Evolutionary conservation across 2,888 invertebrate genomes (phyloP).

Genomic region (Hydriomena furcata): DNA sequence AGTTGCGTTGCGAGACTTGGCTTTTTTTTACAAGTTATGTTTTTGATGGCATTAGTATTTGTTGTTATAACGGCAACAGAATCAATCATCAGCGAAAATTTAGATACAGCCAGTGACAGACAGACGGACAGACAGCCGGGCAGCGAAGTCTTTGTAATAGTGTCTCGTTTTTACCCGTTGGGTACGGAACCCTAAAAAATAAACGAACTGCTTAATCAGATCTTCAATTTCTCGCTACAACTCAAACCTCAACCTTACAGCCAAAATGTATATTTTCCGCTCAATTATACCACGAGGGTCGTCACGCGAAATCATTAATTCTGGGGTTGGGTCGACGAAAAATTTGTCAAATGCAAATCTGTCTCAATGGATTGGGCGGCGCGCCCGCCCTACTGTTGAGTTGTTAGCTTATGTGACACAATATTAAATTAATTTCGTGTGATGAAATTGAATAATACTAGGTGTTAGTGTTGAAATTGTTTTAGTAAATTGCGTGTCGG

Average conservation of each 20-base stretch:
- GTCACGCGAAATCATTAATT: slow-evolving; percentile 59
- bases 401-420: slow-evolving; percentile 21
- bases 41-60: too few relatives aligned
- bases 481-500: not conserved
- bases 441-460: slow-evolving; percentile 3
- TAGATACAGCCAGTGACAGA: too few relatives aligned
- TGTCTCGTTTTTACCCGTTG: too few relatives aligned
- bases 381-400: slow-evolving; percentile 25
- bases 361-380: slow-evolving; percentile 37
- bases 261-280: slow-evolving; percentile 56
- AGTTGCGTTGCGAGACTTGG: too few relatives aligned
- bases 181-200: too few relatives aligned
- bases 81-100: too few relatives aligned
- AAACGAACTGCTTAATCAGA: too few relatives aligned
- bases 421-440: slow-evolving; percentile 17
- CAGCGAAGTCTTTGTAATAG: too few relatives aligned
- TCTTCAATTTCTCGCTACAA: slow-evolving; percentile 25
- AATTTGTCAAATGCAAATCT: slow-evolving; percentile 56
- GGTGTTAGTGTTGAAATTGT: not conserved
- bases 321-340: slow-evolving; percentile 45
- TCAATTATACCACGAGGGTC: slow-evolving; percentile 52
- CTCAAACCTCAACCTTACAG: slow-evolving; percentile 23
- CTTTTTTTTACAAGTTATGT: too few relatives aligned
- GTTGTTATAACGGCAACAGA: too few relatives aligned
- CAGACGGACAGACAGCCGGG: too few relatives aligned